phyloP scores from a whole-genome alignment of 2,888 invertebrate species.

The Aleiodes alternator region DNA sequence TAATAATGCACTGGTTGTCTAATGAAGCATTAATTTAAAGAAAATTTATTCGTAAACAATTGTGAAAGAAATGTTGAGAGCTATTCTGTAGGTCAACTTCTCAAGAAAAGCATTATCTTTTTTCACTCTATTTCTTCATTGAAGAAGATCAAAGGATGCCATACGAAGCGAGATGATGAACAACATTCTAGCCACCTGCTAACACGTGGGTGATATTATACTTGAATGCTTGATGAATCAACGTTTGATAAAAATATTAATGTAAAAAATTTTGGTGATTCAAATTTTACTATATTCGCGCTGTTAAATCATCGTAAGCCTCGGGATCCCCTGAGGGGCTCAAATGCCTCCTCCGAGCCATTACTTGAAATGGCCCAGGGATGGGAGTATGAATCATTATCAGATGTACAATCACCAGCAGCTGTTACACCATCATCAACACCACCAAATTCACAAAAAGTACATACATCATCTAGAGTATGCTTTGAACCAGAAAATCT shows the following conservation, averaged over 20 bases:
- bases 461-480: conserved; percentile 76
- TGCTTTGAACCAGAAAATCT: conserved; percentile 78
- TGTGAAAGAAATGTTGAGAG: conserved; percentile 7
- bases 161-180: not conserved
- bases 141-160: conserved; percentile 25
- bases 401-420: conserved; percentile 68
- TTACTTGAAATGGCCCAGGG: conserved; percentile 75
- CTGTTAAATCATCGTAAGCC: conserved; percentile 62
- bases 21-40: conserved; percentile 1
- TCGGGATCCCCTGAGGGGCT: conserved; percentile 66
- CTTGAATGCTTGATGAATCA: conserved; percentile 33
- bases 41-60: conserved; percentile 13
- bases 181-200: conserved; percentile 21
- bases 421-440: conserved; percentile 69
- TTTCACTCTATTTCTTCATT: conserved; percentile 36
- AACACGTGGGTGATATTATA: conserved; percentile 23
- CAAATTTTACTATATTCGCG: conserved; percentile 65
- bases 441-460: conserved; percentile 62
- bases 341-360: conserved; percentile 68
- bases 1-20: conserved; percentile 12
- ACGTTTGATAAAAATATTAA: conserved; percentile 34
- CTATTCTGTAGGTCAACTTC: conserved; percentile 4
- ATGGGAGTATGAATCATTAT: conserved; percentile 73
- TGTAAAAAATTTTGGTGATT: conserved; percentile 45
- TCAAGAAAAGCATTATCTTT: not conserved